phyloP scores from a whole-genome alignment of 1,140 invertebrate genomes.

The Drosophila rufa region DNA sequence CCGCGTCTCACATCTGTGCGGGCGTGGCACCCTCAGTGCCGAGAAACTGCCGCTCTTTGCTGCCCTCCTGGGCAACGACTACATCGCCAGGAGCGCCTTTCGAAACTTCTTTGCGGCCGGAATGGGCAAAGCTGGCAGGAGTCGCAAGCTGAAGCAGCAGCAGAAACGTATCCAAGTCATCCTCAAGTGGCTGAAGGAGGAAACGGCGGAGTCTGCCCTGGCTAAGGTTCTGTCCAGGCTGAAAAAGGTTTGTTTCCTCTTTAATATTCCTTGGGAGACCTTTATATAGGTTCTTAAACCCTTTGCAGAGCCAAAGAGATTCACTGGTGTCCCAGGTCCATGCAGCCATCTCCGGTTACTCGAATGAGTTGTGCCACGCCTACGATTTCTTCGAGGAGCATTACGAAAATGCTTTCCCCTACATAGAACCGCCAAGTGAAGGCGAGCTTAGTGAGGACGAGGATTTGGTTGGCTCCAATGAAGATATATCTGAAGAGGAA shows the following conservation, averaged over 20 bases:
- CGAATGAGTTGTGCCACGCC: conserved; percentile 86
- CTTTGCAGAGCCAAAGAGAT: conserved; percentile 84
- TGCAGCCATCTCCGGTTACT: conserved; percentile 88
- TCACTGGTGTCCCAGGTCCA: conserved; percentile 87
- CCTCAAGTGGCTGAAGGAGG: conserved; percentile 90
- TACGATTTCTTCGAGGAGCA: conserved; percentile 86
- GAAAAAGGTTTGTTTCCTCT: conserved; percentile 87
- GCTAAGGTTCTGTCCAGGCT: conserved; percentile 87
- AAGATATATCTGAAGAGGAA: conserved; percentile 5
- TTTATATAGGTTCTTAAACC: neutral
- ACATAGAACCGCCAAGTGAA: conserved; percentile 53
- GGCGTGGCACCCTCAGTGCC: conserved; percentile 88
- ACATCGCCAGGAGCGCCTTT: conserved; percentile 90
- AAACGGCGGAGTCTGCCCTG: conserved; percentile 89
- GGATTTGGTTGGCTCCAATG: neutral
- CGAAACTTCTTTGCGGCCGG: conserved; percentile 88
- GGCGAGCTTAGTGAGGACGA: conserved; percentile 37
- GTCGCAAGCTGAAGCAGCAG: conserved; percentile 86
- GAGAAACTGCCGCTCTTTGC: conserved; percentile 91
- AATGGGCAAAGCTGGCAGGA: conserved; percentile 88
- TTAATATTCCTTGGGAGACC: conserved; percentile 84
- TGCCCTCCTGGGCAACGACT: conserved; percentile 95
- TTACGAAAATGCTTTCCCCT: conserved; percentile 61
- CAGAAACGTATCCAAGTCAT: conserved; percentile 89
- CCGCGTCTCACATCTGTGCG: conserved; percentile 88